A percentile compares a stretch with the other conserved stretches of the same genome.
Conservation (phyloP, 2,113 vertebrate species). For the Chloropsis cyanopogon region DNA sequence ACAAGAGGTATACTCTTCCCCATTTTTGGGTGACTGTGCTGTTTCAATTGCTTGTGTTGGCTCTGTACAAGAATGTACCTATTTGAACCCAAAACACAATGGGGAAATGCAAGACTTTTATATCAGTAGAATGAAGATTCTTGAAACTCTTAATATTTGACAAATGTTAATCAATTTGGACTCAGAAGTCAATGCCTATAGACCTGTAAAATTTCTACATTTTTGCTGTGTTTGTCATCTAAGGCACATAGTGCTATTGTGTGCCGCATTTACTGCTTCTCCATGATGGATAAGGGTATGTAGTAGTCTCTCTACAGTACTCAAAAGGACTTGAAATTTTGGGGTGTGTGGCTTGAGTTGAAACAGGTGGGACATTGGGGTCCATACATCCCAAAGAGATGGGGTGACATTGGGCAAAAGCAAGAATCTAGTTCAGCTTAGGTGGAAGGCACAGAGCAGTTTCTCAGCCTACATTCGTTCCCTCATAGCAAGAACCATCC, state of each 20-base stretch:
- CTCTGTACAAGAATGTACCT: neutral
- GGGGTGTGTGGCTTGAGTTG: accelerated
- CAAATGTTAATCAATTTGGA: neutral
- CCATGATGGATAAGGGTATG: neutral
- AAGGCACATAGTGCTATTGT: neutral
- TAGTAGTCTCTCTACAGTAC: neutral
- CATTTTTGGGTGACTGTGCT: neutral
- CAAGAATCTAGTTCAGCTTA: neutral
- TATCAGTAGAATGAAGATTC: neutral
- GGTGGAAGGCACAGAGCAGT: neutral
- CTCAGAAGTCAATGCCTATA: neutral
- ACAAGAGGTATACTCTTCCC: neutral
- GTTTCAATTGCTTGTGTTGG: neutral
- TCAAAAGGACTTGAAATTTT: neutral
- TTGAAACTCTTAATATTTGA: neutral
- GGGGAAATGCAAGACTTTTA: neutral
- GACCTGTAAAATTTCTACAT: neutral
- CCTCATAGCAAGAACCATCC: neutral
- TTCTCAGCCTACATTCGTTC: neutral
- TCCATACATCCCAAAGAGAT: neutral
- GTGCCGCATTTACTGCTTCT: neutral
- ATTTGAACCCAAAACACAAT: neutral
- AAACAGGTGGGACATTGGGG: neutral
- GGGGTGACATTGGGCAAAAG: neutral
- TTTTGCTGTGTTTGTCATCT: neutral